Base-by-base conservation (phyloP, 1,140 invertebrate species). In the Temnothorax nylanderi region DNA sequence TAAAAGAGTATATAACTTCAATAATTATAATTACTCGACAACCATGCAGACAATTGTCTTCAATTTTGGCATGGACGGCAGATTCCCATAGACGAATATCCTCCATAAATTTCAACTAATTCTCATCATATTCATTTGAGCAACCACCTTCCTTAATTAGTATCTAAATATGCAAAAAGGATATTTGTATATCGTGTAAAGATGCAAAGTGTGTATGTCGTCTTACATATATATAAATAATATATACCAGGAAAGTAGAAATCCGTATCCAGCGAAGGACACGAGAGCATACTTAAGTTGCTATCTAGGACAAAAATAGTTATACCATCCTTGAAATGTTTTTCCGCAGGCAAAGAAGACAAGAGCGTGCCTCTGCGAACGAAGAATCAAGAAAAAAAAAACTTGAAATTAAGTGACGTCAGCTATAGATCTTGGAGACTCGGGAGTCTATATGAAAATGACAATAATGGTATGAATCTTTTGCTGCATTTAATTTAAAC, bases 381-480 rank as follows among this genome's bases (percentile, higher is more conserved):
- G 4, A 93, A 91, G 71, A 91, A 86, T 41, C 87, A 91, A 64
- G 51, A 75, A 0, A 94, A 94, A 47, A 94, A 94, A 11, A 94
- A 93, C 86, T 77, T 94, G 7, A 95, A 94, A 78, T 87, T 94
- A 18, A 93, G 91, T 58, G 94, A 95, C 51, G 91, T 95, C 18
- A 95, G 94, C 72, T 95, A 95, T 72, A 93, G 94, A 88, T 95
- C 95, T 21, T 95, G 95, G 95, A 91, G 95, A 89, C 75, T 95
- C 37, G 94, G 94, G 3, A 95, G 95, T 88, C 87, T 95, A 3
- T 95, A 95, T 58, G 94, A 95, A 84, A 93, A 93, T 80, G 81
- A 85, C 4, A 91, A 91, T 80, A 93, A 93, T 76, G 93, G 94
- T 93, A 93, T 71, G 18, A n/a, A 44, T 13, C 51, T 62, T 62